Evolutionary conservation across 2,888 invertebrate genomes (phyloP).

Genomic region (Epinotia brunnichana): DNA sequence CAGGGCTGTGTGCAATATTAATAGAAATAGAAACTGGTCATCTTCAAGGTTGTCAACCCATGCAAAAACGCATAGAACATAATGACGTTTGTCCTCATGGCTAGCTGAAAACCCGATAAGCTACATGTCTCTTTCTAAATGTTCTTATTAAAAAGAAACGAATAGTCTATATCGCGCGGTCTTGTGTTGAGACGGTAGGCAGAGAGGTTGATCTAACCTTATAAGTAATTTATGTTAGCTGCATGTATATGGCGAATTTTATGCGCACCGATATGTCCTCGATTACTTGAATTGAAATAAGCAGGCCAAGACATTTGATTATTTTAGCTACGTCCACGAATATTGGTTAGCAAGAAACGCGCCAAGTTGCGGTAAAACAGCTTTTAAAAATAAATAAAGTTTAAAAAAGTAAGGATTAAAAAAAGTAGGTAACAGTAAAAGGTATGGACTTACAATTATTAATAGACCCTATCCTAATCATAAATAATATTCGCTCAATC

Average conservation of each 20-base stretch:
- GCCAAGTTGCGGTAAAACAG: background rate
- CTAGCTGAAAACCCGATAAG: background rate
- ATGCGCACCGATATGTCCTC: slow-evolving; percentile 15
- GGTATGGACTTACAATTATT: too few relatives aligned
- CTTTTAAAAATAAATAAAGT: too few relatives aligned
- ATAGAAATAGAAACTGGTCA: slow-evolving; percentile 30
- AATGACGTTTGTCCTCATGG: too few relatives aligned
- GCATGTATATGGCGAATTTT: slow-evolving; percentile 19
- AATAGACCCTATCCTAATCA: too few relatives aligned
- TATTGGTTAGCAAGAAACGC: background rate
- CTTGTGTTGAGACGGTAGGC: background rate
- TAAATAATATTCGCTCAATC: background rate
- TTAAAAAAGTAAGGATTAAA: too few relatives aligned
- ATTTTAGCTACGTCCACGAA: background rate
- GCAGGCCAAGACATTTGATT: slow-evolving; percentile 24
- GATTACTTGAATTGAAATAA: slow-evolving; percentile 23
- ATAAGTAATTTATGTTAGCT: background rate
- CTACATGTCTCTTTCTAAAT: too few relatives aligned
- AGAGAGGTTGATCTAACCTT: too few relatives aligned
- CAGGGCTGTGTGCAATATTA: slow-evolving; percentile 22
- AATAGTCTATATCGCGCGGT: too few relatives aligned
- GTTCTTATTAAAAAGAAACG: too few relatives aligned
- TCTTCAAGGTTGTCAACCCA: background rate
- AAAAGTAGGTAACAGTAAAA: too few relatives aligned
- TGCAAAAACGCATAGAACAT: too few relatives aligned